Base-by-base conservation (phyloP, 2,888 invertebrate species). In the Parnassius orleans region DNA sequence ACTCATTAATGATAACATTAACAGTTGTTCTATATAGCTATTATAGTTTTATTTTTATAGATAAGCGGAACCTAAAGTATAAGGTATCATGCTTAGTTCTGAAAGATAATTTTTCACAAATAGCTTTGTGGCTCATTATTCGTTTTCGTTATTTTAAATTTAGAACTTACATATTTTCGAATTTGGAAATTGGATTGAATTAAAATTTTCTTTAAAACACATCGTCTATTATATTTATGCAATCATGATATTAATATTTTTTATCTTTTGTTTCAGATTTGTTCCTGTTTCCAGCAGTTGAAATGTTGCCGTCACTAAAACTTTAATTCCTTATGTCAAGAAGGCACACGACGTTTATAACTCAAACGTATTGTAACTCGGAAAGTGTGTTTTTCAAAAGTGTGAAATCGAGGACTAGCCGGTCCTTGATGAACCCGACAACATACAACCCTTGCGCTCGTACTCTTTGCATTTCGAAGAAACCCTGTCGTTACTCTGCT, bases 361-460 rank as follows among this genome's bases (percentile, higher is more conserved):
- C 76, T 71, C 75, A 75, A 80, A 83, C 80, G 78, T 73, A 77
- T 69, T 69, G 82, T 69, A 84, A 80, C 66, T 74, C 78, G 71
- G 79, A 90, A 87, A 90, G 90, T 89, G 90, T 75, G 69, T 80
- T 82, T 86, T 88, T 87, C 72, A 77, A 84, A 78, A 83, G 80
- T 73, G 81, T 84, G 83, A 81, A 76, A 88, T 89, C 90, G 90
- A 87, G 91, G 90, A 90, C 90, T 86, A 84, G 84, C 85, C 86
- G 83, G 91, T 90, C 90, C 90, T 91, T 91, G 90, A 91, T 91
- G 91, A 88, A 86, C 87, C 80, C 90, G 84, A 85, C 85, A 89
- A 88, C 83, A 70, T 82, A 86, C 85, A 88, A 90, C 83, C 90
- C 87, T 77, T 86, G 84, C 84, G 85, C 88, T 79, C 84, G 90